Conservation (phyloP, 2,888 invertebrate species). For the Blastobasis adustella region DNA sequence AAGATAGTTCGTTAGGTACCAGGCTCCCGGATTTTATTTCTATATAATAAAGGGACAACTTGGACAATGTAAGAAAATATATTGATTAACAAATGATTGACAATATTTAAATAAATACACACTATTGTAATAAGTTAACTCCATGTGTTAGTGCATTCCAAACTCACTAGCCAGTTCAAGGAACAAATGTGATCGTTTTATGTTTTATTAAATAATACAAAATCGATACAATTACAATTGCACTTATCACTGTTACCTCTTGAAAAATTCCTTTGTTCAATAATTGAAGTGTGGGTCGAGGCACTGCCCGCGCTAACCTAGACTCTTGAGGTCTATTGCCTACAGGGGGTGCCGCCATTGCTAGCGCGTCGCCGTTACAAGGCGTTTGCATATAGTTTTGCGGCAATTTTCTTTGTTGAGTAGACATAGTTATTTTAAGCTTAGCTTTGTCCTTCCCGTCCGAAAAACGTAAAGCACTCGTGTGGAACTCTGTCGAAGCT, state of each 20-base stretch:
- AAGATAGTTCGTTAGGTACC: too few species aligned
- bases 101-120: slow-evolving; percentile 29
- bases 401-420: slow-evolving; percentile 44
- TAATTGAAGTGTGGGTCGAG: slow-evolving; percentile 17
- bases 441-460: slow-evolving; percentile 56
- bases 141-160: slow-evolving; percentile 48
- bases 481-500: slow-evolving; percentile 46
- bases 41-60: slow-evolving; percentile 34
- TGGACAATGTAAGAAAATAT: slow-evolving; percentile 39
- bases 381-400: slow-evolving; percentile 21
- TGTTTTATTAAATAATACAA: slow-evolving; percentile 43
- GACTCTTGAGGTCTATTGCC: slow-evolving; percentile 11
- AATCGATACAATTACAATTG: slow-evolving; percentile 55
- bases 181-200: slow-evolving; percentile 31
- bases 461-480: slow-evolving; percentile 65
- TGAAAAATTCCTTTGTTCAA: slow-evolving; percentile 36
- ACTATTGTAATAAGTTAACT: slow-evolving; percentile 15
- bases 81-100: slow-evolving; percentile 32
- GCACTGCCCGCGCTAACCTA: slow-evolving; percentile 17
- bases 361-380: slow-evolving; percentile 33
- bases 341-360: slow-evolving; percentile 25
- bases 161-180: slow-evolving; percentile 32
- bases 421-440: slow-evolving; percentile 53
- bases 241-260: slow-evolving; percentile 67
- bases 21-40: too few species aligned